Base-by-base conservation (phyloP, 2,797 vertebrate genomes). In the Microctenopoma stevenorrisi region DNA sequence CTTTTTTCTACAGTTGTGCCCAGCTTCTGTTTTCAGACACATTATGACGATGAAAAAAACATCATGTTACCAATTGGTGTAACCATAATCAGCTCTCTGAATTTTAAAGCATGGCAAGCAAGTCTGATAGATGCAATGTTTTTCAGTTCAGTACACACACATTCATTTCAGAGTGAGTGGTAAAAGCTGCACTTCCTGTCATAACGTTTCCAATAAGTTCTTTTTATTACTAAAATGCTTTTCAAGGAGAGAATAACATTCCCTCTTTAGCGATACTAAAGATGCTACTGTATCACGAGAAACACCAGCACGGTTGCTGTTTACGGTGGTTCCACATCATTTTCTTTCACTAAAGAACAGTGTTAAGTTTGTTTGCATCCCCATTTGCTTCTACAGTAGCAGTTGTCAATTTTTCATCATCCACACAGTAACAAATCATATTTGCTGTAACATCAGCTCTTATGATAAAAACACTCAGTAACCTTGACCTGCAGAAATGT, bases 221-320 rank as follows among this genome's bases (percentile, higher is more conserved):
- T 38, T 40, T 26, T 51, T 30, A 46, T 46, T 28, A 49, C 5
- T 25, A 52, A n/a, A 33, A 14, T 16, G 50, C 28, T 38, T 18
- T 47, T 64, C 56, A 49, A 54, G 22, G 52, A 54, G 15, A 33
- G 51, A 64, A 16, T 42, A 16, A 15, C 3, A 1, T 15, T 42
- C 28, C 4, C 74, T 85, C 61, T 75, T 82, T 73, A 86, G 54
- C 56, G 64, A 42, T 50, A 15, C 65, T 65, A 64, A 4, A 30
- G 42, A 5, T 67, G 65, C 33, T 59, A 52, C 12, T 33, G 30
- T 33, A 42, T 47, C 4, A 12, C 60, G 68, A 71, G 33, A 57
- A 66, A 63, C 67, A 18, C 61, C 61, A 48, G 61, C n/a, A 2
- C 26, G 35, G 43, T 42, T 38, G 53, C 50, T 53, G 42, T 12